These are phyloP conservation scores for Cygnus atratus DNA, from an alignment of 2,113 vertebrate genomes.

Conservation along the genomic window DNA sequence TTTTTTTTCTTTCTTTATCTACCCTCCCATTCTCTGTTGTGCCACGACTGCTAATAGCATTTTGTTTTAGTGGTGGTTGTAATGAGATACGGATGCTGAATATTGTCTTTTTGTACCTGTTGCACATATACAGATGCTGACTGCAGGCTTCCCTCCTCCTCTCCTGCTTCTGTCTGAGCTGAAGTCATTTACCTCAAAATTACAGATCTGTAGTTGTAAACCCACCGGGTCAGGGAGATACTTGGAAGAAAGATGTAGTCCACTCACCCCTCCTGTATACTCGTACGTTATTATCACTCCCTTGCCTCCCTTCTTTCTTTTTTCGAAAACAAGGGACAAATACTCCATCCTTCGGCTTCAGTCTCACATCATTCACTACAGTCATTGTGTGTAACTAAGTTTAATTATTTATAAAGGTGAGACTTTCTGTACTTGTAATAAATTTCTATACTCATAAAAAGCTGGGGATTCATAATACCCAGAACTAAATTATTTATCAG, in stretches of 20 bases:
- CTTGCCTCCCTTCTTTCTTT: neutral
- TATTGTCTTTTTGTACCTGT: conserved; percentile 45
- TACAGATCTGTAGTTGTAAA: conserved; percentile 33
- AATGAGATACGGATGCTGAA: conserved; percentile 43
- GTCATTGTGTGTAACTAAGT: conserved; percentile 33
- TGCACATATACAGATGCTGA: neutral
- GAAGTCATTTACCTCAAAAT: conserved; percentile 34
- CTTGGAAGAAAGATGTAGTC: neutral
- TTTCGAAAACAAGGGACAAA: neutral
- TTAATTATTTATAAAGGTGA: conserved; percentile 63
- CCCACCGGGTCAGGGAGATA: neutral
- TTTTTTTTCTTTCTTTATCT: conserved; percentile 55
- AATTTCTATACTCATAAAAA: conserved; percentile 37
- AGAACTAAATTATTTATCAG: conserved; percentile 44
- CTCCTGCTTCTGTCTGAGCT: neutral
- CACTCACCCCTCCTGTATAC: neutral
- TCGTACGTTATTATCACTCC: neutral
- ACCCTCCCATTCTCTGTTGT: conserved; percentile 37
- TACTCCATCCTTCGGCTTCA: conserved; percentile 3
- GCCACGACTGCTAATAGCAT: conserved; percentile 53
- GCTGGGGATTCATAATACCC: neutral
- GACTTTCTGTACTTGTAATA: conserved; percentile 46
- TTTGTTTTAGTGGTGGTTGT: conserved; percentile 40
- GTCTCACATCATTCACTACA: conserved; percentile 28
- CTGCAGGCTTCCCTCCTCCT: neutral